phyloP scores from a whole-genome alignment of 2,888 invertebrate species.

The Trachelus tabidus region DNA sequence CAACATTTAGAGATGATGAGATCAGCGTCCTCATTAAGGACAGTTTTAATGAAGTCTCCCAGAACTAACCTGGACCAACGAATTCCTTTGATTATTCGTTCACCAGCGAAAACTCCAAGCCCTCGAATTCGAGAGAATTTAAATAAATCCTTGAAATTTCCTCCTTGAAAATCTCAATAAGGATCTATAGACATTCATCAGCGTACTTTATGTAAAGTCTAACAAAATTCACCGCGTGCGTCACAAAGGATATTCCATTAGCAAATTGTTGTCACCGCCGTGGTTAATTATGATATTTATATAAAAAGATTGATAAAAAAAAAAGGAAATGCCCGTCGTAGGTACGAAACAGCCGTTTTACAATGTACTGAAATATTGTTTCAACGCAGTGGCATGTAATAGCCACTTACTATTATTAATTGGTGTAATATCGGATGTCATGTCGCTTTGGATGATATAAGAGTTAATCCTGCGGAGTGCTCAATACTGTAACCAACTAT shows the following conservation, averaged over 20 bases:
- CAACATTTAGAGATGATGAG: not conserved
- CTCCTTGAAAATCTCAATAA: not conserved
- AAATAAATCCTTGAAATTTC: not conserved
- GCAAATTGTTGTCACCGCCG: not conserved
- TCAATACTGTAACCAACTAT: not conserved
- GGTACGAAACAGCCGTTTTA: not conserved
- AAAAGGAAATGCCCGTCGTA: not conserved
- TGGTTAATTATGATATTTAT: not conserved
- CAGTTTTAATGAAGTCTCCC: not conserved
- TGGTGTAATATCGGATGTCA: conserved; percentile 21
- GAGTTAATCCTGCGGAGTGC: conserved; percentile 33
- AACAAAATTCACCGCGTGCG: no score
- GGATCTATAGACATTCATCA: not conserved
- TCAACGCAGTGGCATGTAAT: conserved; percentile 10
- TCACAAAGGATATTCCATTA: not conserved
- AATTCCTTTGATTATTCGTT: no score
- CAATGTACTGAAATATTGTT: not conserved
- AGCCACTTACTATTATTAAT: conserved; percentile 28
- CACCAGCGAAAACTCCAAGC: not conserved
- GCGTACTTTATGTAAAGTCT: no score
- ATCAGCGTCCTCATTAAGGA: not conserved
- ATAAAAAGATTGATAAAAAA: not conserved
- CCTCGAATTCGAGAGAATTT: not conserved
- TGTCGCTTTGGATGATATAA: conserved; percentile 28
- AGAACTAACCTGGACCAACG: not conserved